phyloP scores from a whole-genome alignment of 2,888 invertebrate genomes.

The Melieria crassipennis region DNA sequence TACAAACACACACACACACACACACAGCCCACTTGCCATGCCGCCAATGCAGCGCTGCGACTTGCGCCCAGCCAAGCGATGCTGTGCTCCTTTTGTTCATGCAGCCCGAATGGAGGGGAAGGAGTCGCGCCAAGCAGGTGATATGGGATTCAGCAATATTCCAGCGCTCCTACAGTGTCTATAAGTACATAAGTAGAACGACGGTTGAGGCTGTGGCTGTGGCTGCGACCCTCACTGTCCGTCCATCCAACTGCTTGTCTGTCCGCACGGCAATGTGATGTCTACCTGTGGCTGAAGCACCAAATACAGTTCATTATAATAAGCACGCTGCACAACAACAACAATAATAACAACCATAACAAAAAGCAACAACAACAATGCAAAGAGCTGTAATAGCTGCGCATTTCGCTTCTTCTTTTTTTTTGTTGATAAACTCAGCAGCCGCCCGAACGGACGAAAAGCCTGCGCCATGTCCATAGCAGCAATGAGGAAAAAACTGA shows the following conservation, averaged over 20 bases:
- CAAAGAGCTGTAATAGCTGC: slow-evolving; percentile 34
- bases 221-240: background rate
- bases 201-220: background rate
- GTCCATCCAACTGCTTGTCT: background rate
- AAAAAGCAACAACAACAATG: slow-evolving; percentile 21
- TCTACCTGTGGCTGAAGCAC: slow-evolving; percentile 14
- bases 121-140: too few relatives aligned
- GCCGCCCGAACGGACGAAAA: too few relatives aligned
- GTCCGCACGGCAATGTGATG: background rate
- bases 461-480: slow-evolving; percentile 6
- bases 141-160: too few relatives aligned
- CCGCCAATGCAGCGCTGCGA: too few relatives aligned
- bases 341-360: slow-evolving; percentile 30
- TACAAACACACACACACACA: slow-evolving; percentile 8
- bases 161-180: too few relatives aligned
- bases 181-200: background rate
- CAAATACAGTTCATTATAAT: slow-evolving; percentile 27
- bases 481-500: slow-evolving; percentile 36
- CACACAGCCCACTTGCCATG: background rate
- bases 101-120: too few relatives aligned
- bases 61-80: too few relatives aligned
- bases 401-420: slow-evolving; percentile 6
- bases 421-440: too few relatives aligned
- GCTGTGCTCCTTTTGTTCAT: too few relatives aligned
- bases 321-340: slow-evolving; percentile 15